These are phyloP conservation scores for Synergus japonicus DNA, from an alignment of 2,888 invertebrate species.

Conservation along the genomic window DNA sequence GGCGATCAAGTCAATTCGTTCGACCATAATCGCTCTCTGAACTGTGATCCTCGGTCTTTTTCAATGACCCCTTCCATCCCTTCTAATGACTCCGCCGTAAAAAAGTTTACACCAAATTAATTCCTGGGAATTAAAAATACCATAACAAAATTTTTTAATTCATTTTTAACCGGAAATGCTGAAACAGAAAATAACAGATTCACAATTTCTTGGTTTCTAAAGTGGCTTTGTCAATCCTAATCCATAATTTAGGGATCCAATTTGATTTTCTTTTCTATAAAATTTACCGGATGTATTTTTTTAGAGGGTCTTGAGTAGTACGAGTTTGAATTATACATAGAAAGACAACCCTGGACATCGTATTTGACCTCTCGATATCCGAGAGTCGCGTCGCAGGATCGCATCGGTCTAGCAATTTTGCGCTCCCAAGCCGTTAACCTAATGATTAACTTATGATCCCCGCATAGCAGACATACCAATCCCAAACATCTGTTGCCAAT, in stretches of 20 bases:
- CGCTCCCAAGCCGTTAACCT: conserved; percentile 69
- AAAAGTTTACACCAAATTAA: background rate
- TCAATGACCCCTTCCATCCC: conserved; percentile 11
- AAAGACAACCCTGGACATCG: background rate
- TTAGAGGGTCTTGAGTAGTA: background rate
- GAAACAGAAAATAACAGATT: background rate
- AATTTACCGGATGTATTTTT: background rate
- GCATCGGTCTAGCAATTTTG: conserved; percentile 62
- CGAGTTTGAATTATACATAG: background rate
- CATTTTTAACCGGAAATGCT: background rate
- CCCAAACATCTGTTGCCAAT: conserved; percentile 70
- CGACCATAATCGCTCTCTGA: conserved; percentile 29
- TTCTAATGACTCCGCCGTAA: conserved; percentile 2
- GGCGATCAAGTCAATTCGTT: conserved; percentile 39
- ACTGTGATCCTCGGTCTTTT: conserved; percentile 25
- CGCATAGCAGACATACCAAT: conserved; percentile 68
- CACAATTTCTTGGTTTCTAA: no score
- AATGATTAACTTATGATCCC: conserved; percentile 66
- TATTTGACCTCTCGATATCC: background rate
- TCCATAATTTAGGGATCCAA: background rate
- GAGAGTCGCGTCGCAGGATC: background rate
- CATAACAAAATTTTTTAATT: no score
- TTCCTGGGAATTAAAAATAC: background rate
- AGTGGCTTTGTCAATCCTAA: no score
- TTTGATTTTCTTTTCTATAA: background rate